Percentiles rank a stretch among this genome's conserved stretches.
Conservation (phyloP, 2,113 vertebrate species). For the Coptodon bakossiorum region DNA sequence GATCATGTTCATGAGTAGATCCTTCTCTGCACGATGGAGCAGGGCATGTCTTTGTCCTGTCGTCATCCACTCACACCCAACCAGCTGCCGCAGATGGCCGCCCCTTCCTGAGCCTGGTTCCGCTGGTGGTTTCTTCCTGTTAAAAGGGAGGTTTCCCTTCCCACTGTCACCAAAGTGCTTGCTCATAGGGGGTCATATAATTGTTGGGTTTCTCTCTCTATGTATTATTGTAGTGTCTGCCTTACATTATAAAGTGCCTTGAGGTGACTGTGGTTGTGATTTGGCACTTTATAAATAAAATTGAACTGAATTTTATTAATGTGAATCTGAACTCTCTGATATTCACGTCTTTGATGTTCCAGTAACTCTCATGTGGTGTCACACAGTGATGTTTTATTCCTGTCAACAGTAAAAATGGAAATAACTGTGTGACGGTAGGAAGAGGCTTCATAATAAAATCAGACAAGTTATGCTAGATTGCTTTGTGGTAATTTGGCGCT, state of each 20-base stretch:
- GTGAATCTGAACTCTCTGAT: not conserved
- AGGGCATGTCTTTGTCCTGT: not conserved
- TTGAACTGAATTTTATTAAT: not conserved
- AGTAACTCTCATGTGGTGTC: not conserved
- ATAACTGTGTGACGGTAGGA: not conserved
- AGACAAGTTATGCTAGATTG: not conserved
- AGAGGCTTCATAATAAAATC: not conserved
- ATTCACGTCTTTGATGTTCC: not conserved
- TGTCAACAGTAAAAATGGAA: not conserved
- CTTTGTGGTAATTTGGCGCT: not conserved
- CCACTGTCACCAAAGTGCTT: not conserved
- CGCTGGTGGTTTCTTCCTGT: not conserved
- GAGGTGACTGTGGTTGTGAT: not conserved
- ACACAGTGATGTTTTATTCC: not conserved
- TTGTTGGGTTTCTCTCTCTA: not conserved
- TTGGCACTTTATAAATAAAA: not conserved
- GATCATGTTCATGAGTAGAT: not conserved
- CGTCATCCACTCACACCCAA: not conserved
- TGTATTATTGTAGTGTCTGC: not conserved
- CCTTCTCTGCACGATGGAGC: not conserved
- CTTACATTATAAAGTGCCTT: not conserved
- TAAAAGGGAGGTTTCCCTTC: not conserved
- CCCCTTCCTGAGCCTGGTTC: not conserved
- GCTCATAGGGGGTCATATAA: not conserved
- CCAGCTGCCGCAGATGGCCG: not conserved